phyloP scores from a whole-genome alignment of 2,888 invertebrate genomes.

The Drosophila robusta region DNA sequence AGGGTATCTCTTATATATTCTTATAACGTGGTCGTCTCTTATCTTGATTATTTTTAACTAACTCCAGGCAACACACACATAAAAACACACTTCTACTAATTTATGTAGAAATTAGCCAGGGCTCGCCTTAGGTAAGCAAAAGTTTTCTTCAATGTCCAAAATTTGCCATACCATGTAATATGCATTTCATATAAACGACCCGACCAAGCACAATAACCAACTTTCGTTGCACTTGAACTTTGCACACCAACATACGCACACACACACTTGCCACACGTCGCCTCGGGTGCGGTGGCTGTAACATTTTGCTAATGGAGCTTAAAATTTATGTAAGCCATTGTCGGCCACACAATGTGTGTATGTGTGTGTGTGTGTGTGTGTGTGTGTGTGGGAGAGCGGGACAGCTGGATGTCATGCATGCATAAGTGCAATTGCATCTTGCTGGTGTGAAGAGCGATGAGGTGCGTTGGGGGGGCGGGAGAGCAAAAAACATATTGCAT shows the following conservation, averaged over 20 bases:
- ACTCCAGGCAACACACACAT: conserved; percentile 22
- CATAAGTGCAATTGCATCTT: conserved; percentile 64
- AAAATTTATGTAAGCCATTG: conserved; percentile 81
- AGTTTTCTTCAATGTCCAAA: conserved; percentile 71
- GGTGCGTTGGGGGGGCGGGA: not conserved
- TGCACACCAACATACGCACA: conserved; percentile 24
- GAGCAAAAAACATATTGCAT: conserved; percentile 74
- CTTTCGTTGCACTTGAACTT: conserved; percentile 79
- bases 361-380: conserved; percentile 11
- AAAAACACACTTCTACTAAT: conserved; percentile 50
- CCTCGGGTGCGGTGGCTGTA: conserved; percentile 65
- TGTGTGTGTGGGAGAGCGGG: conserved; percentile 17
- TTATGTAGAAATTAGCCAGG: conserved; percentile 72
- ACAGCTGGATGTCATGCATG: conserved; percentile 69
- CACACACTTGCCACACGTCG: conserved; percentile 50
- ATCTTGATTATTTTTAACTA: conserved; percentile 32
- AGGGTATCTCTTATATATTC: conserved; percentile 4
- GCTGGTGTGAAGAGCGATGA: not conserved
- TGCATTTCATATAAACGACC: conserved; percentile 71
- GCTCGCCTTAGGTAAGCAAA: conserved; percentile 64
- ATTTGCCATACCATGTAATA: conserved; percentile 61
- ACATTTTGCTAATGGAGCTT: conserved; percentile 81
- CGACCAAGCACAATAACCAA: conserved; percentile 59
- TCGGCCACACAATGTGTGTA: conserved; percentile 49
- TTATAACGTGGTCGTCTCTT: conserved; percentile 23